These are phyloP conservation scores for Meloidogyne hapla DNA, from an alignment of 1,140 invertebrate species.

Conservation along the genomic window DNA sequence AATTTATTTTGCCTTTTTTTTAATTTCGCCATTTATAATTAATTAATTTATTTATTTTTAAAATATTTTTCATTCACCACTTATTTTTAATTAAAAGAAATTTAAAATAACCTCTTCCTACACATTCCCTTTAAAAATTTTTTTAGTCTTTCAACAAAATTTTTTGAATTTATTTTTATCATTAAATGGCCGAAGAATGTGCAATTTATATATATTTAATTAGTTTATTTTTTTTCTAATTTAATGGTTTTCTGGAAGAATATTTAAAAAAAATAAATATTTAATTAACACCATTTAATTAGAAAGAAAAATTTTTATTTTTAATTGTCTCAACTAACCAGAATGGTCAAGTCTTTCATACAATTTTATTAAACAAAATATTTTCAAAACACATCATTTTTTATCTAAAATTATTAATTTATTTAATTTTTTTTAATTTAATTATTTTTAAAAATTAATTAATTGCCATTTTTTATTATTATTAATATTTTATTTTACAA, in stretches of 20 bases:
- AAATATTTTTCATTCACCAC: background rate
- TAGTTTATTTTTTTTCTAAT: background rate
- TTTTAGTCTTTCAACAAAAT: background rate
- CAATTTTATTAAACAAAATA: slow-evolving; percentile 15
- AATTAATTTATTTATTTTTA: background rate
- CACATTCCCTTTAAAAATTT: background rate
- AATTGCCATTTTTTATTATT: background rate
- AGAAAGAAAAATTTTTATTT: background rate
- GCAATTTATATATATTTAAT: background rate
- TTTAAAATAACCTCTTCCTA: background rate
- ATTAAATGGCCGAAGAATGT: background rate
- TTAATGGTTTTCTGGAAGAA: no score
- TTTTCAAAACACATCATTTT: slow-evolving; percentile 25
- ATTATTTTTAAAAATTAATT: background rate
- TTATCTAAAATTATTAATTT: slow-evolving; percentile 13
- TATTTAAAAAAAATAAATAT: no score
- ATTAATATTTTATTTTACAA: no score
- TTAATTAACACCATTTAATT: no score
- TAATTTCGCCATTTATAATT: background rate
- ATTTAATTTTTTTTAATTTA: slow-evolving; percentile 16
- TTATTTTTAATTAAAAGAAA: background rate
- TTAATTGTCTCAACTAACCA: background rate
- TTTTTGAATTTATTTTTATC: background rate
- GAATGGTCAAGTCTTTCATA: background rate
- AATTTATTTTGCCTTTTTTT: background rate